Percentiles rank a stretch among this genome's conserved stretches.
Conservation (phyloP, 2,113 vertebrate genomes). For the Elephas maximus region DNA sequence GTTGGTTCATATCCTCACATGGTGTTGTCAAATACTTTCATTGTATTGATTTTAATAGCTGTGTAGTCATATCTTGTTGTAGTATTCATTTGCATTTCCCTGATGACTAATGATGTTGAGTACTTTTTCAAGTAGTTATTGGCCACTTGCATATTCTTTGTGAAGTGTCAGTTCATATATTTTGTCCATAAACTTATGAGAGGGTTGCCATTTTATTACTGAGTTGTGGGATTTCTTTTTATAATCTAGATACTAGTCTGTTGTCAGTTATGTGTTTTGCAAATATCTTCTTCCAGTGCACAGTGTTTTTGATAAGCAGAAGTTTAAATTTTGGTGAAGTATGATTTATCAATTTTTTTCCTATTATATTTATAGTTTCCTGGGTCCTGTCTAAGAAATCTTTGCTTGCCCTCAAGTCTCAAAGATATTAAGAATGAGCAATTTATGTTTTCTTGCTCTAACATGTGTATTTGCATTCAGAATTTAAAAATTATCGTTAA, state of each 20-base stretch:
- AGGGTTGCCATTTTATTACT: background rate
- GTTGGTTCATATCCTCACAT: background rate
- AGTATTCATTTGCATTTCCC: background rate
- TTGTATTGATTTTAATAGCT: background rate
- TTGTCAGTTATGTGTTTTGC: background rate
- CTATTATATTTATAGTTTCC: background rate
- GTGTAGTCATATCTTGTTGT: background rate
- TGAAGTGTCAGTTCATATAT: background rate
- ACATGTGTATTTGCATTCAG: background rate
- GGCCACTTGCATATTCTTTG: background rate
- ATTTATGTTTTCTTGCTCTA: background rate
- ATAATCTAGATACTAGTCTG: background rate
- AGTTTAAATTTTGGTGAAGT: background rate
- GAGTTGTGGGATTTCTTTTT: no score
- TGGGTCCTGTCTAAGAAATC: background rate
- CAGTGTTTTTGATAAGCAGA: background rate
- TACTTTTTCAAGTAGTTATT: no score
- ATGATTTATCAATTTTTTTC: background rate
- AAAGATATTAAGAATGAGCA: background rate
- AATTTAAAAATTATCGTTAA: conserved; percentile 2
- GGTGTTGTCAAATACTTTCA: background rate
- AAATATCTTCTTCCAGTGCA: background rate
- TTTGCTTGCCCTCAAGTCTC: background rate
- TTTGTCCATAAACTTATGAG: background rate
- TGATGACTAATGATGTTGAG: background rate